These are phyloP conservation scores for Diploscapter pachys DNA, from an alignment of 1,140 invertebrate species.

Conservation along the genomic window DNA sequence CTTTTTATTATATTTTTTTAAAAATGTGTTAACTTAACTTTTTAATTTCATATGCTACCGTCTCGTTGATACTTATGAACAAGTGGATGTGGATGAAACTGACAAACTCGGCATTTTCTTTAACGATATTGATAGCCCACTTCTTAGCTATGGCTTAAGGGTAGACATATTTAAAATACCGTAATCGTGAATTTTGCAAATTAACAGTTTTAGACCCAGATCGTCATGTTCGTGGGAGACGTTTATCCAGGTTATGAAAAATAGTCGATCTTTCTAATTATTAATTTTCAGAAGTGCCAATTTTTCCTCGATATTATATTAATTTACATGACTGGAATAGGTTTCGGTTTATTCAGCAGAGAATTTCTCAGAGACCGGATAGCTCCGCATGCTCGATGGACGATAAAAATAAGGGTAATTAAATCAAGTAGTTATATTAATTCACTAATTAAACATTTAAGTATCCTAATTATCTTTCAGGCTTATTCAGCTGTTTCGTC, in stretches of 20 bases:
- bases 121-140: slow-evolving; percentile 18
- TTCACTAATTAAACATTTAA: not conserved
- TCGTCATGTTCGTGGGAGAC: slow-evolving; percentile 24
- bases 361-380: slow-evolving; percentile 17
- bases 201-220: slow-evolving; percentile 5
- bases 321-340: slow-evolving; percentile 27
- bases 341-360: slow-evolving; percentile 20
- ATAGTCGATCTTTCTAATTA: not conserved
- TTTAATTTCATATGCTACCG: slow-evolving; percentile 11
- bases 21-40: no score
- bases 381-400: slow-evolving; percentile 22
- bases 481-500: slow-evolving; percentile 26
- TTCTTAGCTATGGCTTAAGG: slow-evolving; percentile 11
- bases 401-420: slow-evolving; percentile 5
- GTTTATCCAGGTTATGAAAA: slow-evolving; percentile 1
- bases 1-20: no score
- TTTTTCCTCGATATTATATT: slow-evolving; percentile 27
- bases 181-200: not conserved
- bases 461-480: slow-evolving; percentile 8
- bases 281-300: slow-evolving; percentile 5
- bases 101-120: slow-evolving; percentile 18
- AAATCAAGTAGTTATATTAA: not conserved
- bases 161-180: not conserved
- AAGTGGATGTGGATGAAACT: slow-evolving; percentile 25
- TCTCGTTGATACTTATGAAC: slow-evolving; percentile 16